Percentiles rank a stretch among this genome's conserved stretches.
phyloP scores from a whole-genome alignment of 1,140 invertebrate genomes.

The Bilobella aurantiaca region DNA sequence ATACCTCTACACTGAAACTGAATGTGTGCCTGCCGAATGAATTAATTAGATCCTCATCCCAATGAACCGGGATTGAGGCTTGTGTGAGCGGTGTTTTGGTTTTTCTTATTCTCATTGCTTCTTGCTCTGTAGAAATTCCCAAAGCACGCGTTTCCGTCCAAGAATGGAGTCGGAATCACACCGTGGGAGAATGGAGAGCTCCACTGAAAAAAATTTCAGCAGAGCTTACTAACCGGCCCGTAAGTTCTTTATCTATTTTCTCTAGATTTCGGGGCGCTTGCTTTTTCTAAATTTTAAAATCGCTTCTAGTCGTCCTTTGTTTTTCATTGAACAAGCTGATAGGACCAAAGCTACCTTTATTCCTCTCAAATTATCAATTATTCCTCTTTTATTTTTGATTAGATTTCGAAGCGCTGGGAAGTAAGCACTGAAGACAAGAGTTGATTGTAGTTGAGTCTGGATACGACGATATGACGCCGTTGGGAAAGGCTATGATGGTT shows the following conservation, averaged over 20 bases:
- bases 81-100: no score
- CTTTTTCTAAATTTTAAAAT: no score
- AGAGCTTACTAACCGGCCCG: slow-evolving; percentile 16
- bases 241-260: slow-evolving; percentile 15
- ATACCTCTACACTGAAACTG: not conserved
- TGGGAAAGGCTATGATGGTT: no score
- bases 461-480: no score
- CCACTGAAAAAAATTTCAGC: slow-evolving; percentile 27
- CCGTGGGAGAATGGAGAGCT: slow-evolving; percentile 31
- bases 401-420: slow-evolving; percentile 33
- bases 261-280: slow-evolving; percentile 30
- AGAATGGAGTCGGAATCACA: slow-evolving; percentile 30
- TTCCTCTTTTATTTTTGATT: not conserved
- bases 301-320: no score
- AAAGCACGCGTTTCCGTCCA: slow-evolving; percentile 30
- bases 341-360: no score
- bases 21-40: not conserved
- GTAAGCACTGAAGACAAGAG: slow-evolving; percentile 32
- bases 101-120: not conserved
- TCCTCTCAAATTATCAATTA: no score
- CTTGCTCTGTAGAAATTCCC: slow-evolving; percentile 30
- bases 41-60: no score
- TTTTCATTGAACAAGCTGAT: no score
- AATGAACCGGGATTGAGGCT: no score
- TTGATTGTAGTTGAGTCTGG: no score